A percentile compares a stretch with the other conserved stretches of the same genome.
phyloP scores from a whole-genome alignment of 2,888 invertebrate species.

The Campopleginae sp. region DNA sequence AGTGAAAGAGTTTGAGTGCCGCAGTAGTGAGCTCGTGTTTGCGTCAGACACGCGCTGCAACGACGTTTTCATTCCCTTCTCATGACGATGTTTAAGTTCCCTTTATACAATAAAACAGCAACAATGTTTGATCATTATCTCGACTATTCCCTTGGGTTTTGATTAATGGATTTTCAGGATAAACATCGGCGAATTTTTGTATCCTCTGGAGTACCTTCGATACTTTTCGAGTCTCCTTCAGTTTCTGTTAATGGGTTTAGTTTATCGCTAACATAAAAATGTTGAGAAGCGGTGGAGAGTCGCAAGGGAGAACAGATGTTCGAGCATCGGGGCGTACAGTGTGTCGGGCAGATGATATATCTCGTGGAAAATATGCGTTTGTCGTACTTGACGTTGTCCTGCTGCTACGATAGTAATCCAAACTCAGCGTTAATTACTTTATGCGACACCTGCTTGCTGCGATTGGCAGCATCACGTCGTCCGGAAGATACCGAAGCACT shows the following conservation, averaged over 20 bases:
- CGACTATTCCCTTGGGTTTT: no score
- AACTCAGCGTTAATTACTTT: conserved; percentile 67
- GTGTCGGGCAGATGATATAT: conserved; percentile 51
- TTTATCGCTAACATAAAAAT: not conserved
- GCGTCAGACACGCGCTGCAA: conserved; percentile 6
- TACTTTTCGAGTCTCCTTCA: no score
- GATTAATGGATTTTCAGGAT: no score
- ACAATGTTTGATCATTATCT: no score
- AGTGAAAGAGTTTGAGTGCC: not conserved
- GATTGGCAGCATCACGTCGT: conserved; percentile 66
- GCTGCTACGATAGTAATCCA: conserved; percentile 35
- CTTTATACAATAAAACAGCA: not conserved
- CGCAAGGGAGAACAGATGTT: not conserved
- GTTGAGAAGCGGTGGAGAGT: not conserved
- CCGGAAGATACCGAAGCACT: conserved; percentile 45
- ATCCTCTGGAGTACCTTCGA: no score
- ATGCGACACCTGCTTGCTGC: conserved; percentile 66
- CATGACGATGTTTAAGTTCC: not conserved
- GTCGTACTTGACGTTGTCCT: conserved; percentile 32
- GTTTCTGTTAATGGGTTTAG: not conserved
- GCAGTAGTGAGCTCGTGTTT: conserved; percentile 35
- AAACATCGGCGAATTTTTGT: no score
- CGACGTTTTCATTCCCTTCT: not conserved
- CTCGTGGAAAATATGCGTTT: conserved; percentile 15
- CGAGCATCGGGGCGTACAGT: not conserved